A percentile compares a stretch with the other conserved stretches of the same genome.
Conservation (phyloP, 2,888 invertebrate species). For the Sipha maydis region DNA sequence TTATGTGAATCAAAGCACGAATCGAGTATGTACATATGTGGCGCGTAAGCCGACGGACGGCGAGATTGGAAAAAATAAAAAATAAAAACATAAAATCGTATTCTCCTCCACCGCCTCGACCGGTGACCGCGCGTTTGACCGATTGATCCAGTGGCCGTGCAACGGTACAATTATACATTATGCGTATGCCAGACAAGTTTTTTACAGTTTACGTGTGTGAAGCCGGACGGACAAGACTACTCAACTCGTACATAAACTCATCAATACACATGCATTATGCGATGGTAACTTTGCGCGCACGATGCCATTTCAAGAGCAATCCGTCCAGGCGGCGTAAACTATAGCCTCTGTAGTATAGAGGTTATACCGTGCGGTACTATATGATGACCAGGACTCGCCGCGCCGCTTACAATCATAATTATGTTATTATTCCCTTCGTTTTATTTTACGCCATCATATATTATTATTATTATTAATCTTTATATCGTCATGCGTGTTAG, state of each 20-base stretch:
- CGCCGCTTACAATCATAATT: background rate
- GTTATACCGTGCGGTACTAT: background rate
- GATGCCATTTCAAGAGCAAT: background rate
- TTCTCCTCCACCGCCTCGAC: background rate
- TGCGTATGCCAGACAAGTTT: conserved; percentile 6
- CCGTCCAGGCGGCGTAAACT: background rate
- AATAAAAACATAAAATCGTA: background rate
- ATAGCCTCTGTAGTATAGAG: background rate
- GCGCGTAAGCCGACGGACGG: background rate
- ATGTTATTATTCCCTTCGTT: background rate
- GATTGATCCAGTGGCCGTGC: conserved; percentile 55
- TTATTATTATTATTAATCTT: background rate
- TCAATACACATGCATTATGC: no score
- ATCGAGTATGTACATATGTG: no score
- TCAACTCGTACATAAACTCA: background rate
- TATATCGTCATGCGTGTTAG: background rate
- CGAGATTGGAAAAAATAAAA: background rate
- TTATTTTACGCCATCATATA: background rate
- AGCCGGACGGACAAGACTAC: background rate
- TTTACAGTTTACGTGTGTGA: background rate
- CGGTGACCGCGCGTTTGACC: conserved; percentile 4
- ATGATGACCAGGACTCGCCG: background rate
- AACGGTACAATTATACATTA: conserved; percentile 36
- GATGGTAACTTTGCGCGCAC: background rate
- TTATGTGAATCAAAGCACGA: no score